Evolutionary conservation across 2,113 vertebrate species (phyloP).

Genomic region (Empidonax traillii): DNA sequence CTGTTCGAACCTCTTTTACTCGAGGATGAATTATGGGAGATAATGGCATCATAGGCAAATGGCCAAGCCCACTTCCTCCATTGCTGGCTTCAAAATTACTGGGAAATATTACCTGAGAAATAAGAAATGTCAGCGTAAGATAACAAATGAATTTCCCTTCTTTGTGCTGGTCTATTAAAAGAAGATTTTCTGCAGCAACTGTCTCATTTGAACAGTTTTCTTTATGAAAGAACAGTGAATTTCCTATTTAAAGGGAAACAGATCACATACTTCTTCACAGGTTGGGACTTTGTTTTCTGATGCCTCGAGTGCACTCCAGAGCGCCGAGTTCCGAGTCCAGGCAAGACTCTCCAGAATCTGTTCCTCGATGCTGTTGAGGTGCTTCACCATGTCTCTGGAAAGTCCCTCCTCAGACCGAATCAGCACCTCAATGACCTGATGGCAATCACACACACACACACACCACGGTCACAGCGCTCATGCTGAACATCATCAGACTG

Average conservation of each 20-base stretch:
- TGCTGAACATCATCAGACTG: not conserved
- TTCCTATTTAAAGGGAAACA: not conserved
- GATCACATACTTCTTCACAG: slow-evolving; percentile 89
- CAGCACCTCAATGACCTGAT: slow-evolving; percentile 94
- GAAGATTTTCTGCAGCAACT: not conserved
- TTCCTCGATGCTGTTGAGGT: slow-evolving; percentile 94
- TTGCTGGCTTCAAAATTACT: slow-evolving; percentile 87
- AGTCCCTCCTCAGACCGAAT: slow-evolving; percentile 96
- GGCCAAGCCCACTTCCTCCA: slow-evolving; percentile 74
- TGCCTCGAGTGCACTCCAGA: slow-evolving; percentile 85
- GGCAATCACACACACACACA: not conserved
- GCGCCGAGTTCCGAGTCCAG: slow-evolving; percentile 84
- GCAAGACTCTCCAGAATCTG: slow-evolving; percentile 92
- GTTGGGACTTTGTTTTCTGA: slow-evolving; percentile 86
- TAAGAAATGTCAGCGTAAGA: slow-evolving; percentile 16
- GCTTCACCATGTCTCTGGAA: slow-evolving; percentile 97
- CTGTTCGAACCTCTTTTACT: slow-evolving; percentile 92
- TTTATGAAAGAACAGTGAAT: not conserved
- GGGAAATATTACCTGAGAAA: slow-evolving; percentile 89
- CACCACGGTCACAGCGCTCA: not conserved
- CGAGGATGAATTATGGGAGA: slow-evolving; percentile 96
- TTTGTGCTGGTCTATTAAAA: not conserved
- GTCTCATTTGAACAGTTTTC: not conserved
- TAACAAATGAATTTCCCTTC: not conserved
- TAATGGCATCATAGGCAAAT: slow-evolving; percentile 88